Percentiles rank a stretch among this genome's conserved stretches.
These are phyloP conservation scores for Iphiclides podalirius DNA, from an alignment of 2,888 invertebrate species.

Conservation along the genomic window DNA sequence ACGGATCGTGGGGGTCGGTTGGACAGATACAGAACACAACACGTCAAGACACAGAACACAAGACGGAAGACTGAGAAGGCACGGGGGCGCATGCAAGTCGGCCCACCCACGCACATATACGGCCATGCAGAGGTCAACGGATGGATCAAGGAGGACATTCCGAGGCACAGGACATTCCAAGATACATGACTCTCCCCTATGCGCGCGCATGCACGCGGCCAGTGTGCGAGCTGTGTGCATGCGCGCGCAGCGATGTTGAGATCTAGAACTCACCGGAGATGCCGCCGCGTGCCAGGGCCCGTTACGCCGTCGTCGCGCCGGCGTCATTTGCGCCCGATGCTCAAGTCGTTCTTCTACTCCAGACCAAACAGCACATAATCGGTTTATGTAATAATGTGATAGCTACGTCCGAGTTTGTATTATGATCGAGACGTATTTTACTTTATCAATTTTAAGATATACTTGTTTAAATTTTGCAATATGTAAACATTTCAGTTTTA, in stretches of 20 bases:
- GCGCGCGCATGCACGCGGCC: constrained; percentile 64
- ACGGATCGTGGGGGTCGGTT: constrained; percentile 53
- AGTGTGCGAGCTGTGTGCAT: constrained; percentile 45
- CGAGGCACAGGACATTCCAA: constrained; percentile 82
- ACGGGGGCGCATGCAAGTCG: constrained; percentile 67
- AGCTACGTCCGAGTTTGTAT: background rate
- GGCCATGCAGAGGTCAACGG: constrained; percentile 73
- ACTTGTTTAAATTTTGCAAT: background rate
- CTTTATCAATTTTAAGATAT: too few relatives aligned
- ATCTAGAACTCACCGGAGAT: constrained; percentile 77
- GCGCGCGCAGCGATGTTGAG: constrained; percentile 79
- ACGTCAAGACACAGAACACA: constrained; percentile 79
- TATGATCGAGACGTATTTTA: too few relatives aligned
- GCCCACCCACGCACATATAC: constrained; percentile 60
- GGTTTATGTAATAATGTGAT: background rate
- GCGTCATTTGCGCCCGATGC: constrained; percentile 34
- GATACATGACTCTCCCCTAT: constrained; percentile 80
- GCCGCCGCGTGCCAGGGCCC: constrained; percentile 42
- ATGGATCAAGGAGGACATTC: constrained; percentile 80
- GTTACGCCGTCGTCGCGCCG: constrained; percentile 29
- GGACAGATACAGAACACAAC: constrained; percentile 72
- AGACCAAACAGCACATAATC: constrained; percentile 31
- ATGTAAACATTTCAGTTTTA: too few relatives aligned
- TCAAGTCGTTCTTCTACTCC: constrained; percentile 59
- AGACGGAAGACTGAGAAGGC: constrained; percentile 60